phyloP scores from a whole-genome alignment of 2,888 invertebrate genomes.

The Polydesmus complanatus region DNA sequence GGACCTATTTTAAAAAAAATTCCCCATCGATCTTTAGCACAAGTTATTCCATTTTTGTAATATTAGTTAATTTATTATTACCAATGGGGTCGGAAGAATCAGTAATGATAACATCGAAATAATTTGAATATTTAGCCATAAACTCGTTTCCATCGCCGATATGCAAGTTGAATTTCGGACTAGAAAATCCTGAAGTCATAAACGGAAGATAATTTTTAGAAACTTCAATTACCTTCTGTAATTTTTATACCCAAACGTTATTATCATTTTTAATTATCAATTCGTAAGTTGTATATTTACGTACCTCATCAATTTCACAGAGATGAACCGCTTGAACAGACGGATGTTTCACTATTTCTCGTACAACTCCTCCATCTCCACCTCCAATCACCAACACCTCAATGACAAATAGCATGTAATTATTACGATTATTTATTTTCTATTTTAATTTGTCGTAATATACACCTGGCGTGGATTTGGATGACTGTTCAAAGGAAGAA shows the following conservation, averaged over 20 bases:
- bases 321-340: constrained; percentile 67
- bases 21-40: constrained; percentile 4
- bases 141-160: constrained; percentile 92
- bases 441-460: background rate
- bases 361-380: constrained; percentile 93
- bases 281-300: background rate
- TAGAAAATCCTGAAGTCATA: constrained; percentile 75
- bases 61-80: constrained; percentile 24
- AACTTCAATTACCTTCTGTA: constrained; percentile 63
- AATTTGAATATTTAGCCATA: constrained; percentile 62
- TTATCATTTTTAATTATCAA: background rate
- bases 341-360: constrained; percentile 89
- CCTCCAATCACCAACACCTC: constrained; percentile 90
- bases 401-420: constrained; percentile 6
- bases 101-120: constrained; percentile 95
- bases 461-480: constrained; percentile 67
- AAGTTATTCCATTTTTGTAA: background rate
- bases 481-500: constrained; percentile 81
- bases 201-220: constrained; percentile 78
- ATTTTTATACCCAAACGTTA: background rate
- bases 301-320: constrained; percentile 82
- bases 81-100: constrained; percentile 97
- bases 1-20: constrained; percentile 39
- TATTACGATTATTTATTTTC: background rate
- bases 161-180: constrained; percentile 64